Percentiles rank a stretch among this genome's conserved stretches.
Conservation (phyloP, 2,113 vertebrate species). For the Anarhynchus alexandrinus region DNA sequence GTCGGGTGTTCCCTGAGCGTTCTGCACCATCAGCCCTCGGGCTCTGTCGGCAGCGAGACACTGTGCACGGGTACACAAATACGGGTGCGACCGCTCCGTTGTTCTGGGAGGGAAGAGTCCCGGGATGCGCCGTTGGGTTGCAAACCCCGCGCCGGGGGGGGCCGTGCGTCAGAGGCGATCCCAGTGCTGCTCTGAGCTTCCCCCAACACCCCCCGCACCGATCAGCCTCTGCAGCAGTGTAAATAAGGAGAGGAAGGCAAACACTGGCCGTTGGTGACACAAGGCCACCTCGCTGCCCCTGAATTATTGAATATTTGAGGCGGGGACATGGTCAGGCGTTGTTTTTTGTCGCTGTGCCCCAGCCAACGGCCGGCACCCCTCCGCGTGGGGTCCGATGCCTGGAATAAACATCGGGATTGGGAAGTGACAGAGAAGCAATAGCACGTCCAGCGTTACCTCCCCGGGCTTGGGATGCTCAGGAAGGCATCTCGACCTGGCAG, state of each 20-base stretch:
- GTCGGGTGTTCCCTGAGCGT: fast-evolving
- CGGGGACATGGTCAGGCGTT: background rate
- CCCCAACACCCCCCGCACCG: background rate
- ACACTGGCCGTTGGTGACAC: background rate
- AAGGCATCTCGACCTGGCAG: background rate
- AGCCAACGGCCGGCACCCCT: background rate
- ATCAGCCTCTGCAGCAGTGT: background rate
- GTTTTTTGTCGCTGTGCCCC: background rate
- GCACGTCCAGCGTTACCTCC: background rate
- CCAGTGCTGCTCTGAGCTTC: background rate
- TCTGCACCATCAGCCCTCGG: background rate
- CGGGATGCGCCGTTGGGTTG: background rate
- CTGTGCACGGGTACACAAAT: fast-evolving
- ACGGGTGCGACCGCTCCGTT: background rate
- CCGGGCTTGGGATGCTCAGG: background rate
- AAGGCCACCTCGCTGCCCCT: background rate
- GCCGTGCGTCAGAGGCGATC: background rate
- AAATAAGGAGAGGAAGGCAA: background rate
- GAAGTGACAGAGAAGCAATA: background rate
- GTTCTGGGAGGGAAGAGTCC: background rate
- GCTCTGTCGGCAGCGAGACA: background rate
- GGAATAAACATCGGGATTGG: background rate
- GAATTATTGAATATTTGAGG: background rate
- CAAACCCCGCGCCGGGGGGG: background rate
- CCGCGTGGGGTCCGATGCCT: background rate